Conservation (phyloP, 2,888 invertebrate genomes). For the Chamaedrilus cognettii region DNA sequence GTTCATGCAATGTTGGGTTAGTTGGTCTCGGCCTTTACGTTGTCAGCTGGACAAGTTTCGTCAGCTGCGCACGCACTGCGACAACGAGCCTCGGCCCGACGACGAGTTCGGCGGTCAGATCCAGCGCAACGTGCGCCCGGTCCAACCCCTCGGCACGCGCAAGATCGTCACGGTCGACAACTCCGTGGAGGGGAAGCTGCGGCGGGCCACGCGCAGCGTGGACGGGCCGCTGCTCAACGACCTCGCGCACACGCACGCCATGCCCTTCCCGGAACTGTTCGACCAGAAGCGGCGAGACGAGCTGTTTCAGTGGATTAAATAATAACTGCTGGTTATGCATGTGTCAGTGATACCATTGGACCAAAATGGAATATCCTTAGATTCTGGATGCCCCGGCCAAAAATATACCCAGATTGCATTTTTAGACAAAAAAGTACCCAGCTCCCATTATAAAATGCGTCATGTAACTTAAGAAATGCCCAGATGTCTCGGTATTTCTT, state of each 20-base stretch:
- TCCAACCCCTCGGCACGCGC: constrained; percentile 27
- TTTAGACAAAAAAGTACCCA: no score
- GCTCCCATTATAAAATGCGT: no score
- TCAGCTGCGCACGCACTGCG: constrained; percentile 22
- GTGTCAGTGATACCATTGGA: no score
- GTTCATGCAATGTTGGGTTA: background rate
- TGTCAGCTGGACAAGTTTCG: constrained; percentile 22
- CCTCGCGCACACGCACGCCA: constrained; percentile 16
- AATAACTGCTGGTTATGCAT: no score
- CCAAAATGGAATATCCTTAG: no score
- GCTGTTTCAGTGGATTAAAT: constrained; percentile 28
- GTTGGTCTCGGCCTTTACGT: no score
- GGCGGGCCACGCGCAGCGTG: constrained; percentile 20
- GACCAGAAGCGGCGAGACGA: constrained; percentile 26
- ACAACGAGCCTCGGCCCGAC: constrained; percentile 22
- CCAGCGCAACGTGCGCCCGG: constrained; percentile 14
- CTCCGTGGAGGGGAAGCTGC: background rate
- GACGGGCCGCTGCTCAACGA: constrained; percentile 23
- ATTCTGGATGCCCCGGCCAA: no score
- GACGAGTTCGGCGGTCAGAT: constrained; percentile 25
- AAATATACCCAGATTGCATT: no score
- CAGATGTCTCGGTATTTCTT: no score
- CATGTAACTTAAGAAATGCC: no score
- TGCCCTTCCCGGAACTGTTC: constrained; percentile 28
- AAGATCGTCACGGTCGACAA: constrained; percentile 23